Conservation (phyloP, 1,140 invertebrate species). For the Trichonephila clavata region DNA sequence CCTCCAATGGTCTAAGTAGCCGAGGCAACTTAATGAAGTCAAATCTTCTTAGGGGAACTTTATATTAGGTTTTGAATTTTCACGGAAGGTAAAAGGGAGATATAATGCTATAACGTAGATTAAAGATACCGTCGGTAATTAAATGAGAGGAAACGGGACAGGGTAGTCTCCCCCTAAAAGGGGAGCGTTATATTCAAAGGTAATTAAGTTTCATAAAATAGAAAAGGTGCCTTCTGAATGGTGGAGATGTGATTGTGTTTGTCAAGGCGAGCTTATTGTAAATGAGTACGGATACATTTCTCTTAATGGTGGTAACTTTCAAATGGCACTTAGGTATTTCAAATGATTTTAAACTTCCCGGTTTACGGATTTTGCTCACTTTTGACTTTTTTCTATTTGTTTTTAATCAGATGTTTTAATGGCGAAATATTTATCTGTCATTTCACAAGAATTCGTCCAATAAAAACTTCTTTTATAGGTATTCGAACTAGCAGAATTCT, state of each 20-base stretch:
- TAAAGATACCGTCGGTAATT: conserved; percentile 66
- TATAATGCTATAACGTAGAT: conserved; percentile 64
- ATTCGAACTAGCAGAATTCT: no score
- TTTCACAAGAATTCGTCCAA: no score
- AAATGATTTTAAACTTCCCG: no score
- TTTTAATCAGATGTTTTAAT: no score
- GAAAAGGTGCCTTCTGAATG: not conserved
- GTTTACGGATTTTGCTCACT: no score
- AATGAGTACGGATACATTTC: no score
- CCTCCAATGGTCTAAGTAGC: not conserved
- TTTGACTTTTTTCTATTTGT: no score
- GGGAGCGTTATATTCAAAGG: not conserved
- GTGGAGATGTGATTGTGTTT: not conserved
- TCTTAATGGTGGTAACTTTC: no score
- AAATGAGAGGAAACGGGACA: conserved; percentile 8
- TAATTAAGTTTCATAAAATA: conserved; percentile 33
- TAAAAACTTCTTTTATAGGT: no score
- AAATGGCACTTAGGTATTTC: no score
- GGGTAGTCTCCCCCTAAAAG: not conserved
- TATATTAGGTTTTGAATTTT: conserved; percentile 68
- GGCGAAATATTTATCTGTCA: no score
- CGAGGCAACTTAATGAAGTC: conserved; percentile 45
- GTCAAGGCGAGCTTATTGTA: not conserved
- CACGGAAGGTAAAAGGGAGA: not conserved
- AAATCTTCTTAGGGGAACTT: conserved; percentile 49